phyloP scores from a whole-genome alignment of 2,888 invertebrate genomes.

The Himalopsyche tibetana region DNA sequence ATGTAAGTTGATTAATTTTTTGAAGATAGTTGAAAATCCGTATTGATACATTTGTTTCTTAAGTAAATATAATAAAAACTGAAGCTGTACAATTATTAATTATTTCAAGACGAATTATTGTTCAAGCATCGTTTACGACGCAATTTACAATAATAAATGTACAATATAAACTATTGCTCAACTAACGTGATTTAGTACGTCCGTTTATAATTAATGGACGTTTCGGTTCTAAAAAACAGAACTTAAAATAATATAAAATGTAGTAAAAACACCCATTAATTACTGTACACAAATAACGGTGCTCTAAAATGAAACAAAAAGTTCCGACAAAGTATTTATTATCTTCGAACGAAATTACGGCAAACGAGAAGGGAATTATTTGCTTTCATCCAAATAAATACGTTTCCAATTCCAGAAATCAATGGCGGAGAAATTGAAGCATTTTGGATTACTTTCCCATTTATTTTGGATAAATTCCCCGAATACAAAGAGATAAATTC shows the following conservation, averaged over 20 bases:
- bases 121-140: no score
- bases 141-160: no score
- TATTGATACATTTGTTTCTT: no score
- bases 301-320: not conserved
- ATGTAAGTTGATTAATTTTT: no score
- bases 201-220: no score
- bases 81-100: no score
- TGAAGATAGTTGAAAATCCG: no score
- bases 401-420: slow-evolving; percentile 49
- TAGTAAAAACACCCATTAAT: not conserved
- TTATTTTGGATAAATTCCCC: slow-evolving; percentile 43
- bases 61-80: no score
- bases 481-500: slow-evolving; percentile 24
- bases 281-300: not conserved
- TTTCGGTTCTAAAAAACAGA: no score
- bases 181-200: no score
- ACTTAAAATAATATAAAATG: not conserved
- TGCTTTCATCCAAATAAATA: slow-evolving; percentile 46
- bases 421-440: slow-evolving; percentile 50
- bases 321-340: slow-evolving; percentile 32
- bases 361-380: slow-evolving; percentile 46
- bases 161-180: no score
- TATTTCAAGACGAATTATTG: no score
- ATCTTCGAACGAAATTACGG: not conserved
- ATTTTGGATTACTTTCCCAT: slow-evolving; percentile 49